These are phyloP conservation scores for Sebastes umbrosus DNA, from an alignment of 2,797 vertebrate species.

Conservation along the genomic window DNA sequence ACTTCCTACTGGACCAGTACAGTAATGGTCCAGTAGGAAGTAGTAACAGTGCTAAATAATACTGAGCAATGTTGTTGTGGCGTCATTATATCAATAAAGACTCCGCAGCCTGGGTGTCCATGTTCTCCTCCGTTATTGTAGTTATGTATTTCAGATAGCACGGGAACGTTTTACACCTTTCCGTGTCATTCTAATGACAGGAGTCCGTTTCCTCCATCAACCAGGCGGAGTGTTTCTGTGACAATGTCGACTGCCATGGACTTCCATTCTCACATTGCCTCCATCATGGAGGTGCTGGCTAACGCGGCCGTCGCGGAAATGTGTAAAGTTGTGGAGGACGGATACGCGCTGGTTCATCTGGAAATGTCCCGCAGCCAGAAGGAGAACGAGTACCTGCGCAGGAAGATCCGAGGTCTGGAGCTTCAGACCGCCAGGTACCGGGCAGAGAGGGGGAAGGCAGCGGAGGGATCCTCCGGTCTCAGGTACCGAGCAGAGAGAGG, in stretches of 20 bases:
- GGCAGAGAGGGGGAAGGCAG: conserved; percentile 41
- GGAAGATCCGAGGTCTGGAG: conserved; percentile 68
- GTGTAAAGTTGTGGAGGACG: conserved; percentile 81
- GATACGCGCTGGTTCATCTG: conserved; percentile 73
- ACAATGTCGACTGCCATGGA: conserved; percentile 49
- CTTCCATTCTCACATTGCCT: conserved; percentile 81
- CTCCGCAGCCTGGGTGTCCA: not conserved
- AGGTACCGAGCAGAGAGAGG: conserved; percentile 56
- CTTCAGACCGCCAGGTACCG: conserved; percentile 59
- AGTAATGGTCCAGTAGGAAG: no score
- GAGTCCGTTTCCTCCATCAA: no score
- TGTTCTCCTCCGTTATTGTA: not conserved
- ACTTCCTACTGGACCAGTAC: no score
- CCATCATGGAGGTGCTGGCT: conserved; percentile 82
- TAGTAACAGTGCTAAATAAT: no score
- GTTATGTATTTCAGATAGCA: not conserved
- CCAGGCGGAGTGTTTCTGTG: no score
- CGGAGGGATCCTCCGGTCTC: conserved; percentile 28
- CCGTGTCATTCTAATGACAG: not conserved
- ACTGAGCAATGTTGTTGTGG: not conserved
- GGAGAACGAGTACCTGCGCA: conserved; percentile 75
- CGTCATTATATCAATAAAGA: not conserved
- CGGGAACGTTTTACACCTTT: accelerated
- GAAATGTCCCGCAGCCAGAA: conserved; percentile 78
- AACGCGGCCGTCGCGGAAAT: conserved; percentile 82